phyloP scores from a whole-genome alignment of 2,797 vertebrate species.

The Carcharodon carcharias region DNA sequence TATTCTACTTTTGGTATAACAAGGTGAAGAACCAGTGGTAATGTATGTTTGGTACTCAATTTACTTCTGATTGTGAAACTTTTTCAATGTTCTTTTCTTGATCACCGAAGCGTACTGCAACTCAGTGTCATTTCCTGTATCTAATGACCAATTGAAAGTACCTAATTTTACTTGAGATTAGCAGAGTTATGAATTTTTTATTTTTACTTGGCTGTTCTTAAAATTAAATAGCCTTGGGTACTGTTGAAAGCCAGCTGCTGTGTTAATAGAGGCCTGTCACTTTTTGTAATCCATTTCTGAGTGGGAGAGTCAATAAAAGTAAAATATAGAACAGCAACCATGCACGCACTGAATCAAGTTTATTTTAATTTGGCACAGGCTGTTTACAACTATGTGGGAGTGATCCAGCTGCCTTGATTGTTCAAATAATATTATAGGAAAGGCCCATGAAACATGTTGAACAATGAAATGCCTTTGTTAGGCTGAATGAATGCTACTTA shows the following conservation, averaged over 20 bases:
- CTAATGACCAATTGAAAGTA: neutral
- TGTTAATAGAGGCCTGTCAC: no score
- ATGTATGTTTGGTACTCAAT: neutral
- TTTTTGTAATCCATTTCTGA: neutral
- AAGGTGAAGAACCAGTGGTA: neutral
- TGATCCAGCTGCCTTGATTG: neutral
- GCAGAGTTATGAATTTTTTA: neutral
- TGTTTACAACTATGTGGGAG: neutral
- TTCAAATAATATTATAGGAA: neutral
- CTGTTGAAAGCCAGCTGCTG: constrained; percentile 4
- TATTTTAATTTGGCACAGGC: no score
- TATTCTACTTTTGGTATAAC: neutral
- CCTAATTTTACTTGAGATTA: neutral
- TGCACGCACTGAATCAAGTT: neutral
- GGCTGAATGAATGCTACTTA: neutral
- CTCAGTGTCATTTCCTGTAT: neutral
- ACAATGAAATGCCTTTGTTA: neutral
- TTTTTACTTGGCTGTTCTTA: neutral
- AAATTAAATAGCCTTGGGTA: neutral
- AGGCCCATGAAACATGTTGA: neutral
- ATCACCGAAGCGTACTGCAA: neutral
- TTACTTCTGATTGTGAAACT: neutral
- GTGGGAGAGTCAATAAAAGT: neutral
- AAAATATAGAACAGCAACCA: neutral
- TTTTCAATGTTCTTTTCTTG: neutral